Base-by-base conservation (phyloP, 2,888 invertebrate species). In the Fragum fragum region DNA sequence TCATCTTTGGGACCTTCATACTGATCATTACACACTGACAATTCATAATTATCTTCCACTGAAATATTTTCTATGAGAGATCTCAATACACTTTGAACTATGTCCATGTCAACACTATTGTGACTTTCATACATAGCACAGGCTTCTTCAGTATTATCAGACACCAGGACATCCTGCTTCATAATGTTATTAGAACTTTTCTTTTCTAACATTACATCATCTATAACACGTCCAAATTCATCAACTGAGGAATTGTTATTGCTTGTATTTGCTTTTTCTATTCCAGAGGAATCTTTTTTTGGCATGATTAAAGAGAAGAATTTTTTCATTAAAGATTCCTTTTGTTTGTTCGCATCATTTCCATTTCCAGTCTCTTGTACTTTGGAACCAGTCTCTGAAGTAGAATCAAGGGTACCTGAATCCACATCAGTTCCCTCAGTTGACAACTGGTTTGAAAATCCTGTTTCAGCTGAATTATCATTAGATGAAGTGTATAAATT, bases 231-330 rank as follows among this genome's bases (percentile, higher is more conserved):
- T n/a, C 32, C 36, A 23, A 29, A 32, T 18, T 63, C 36, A 63
- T 32, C 63, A 6, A 5, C 29, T 28, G 63, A 21, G 7, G 23
- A 39, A 69, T 21, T 47, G 47, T 69, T 69, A 26, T 69, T 69
- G 36, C 26, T 52, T 18, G 21, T 42, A 47, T 52, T 52, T 42
- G 1, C n/a, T 29, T 21, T 1, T 21, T 28, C 32, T 18, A n/a
- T 47, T 26, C 26, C 26, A 1, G 23, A 16, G 29, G 36, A 9
- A 32, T 47, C 47, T 47, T 23, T 69, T 16, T 52, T 52, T 21
- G 69, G 69, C 11, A 69, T 39, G 23, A 69, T 69, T 16, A 52
- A n/a, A 28, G 47, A 52, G 69, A 69, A 69, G 21, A 69, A 47
- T 42, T 69, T 69, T 1, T 32, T 69, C 1, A 69, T 47, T 18